Conservation (phyloP, 53 echinoderm and acorn worm genomes). For the Holothuria leucospilota region DNA sequence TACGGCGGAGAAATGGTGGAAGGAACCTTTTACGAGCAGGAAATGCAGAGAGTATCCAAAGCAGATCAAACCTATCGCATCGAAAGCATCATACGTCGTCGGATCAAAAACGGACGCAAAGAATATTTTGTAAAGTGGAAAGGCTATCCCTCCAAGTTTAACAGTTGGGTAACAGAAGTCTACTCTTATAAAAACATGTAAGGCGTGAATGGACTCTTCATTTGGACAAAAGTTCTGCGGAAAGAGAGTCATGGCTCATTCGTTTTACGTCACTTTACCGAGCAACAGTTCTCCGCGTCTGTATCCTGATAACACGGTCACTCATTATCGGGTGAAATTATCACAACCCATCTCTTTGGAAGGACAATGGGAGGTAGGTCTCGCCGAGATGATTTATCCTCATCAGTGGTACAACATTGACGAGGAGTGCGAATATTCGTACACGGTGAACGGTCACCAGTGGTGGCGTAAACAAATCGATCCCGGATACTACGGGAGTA, state of each 20-base stretch:
- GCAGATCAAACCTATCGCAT: conserved; percentile 32
- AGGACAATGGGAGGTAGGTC: conserved; percentile 7
- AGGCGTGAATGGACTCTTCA: not conserved
- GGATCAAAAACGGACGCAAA: not conserved
- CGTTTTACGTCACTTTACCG: conserved; percentile 51
- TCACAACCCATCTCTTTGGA: not conserved
- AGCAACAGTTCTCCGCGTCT: conserved; percentile 33
- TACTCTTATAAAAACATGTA: conserved; percentile 8
- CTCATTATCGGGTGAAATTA: conserved; percentile 27
- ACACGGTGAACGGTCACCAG: not conserved
- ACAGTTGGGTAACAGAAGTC: not conserved
- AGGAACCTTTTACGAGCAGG: conserved; percentile 32
- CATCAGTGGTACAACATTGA: too few relatives aligned
- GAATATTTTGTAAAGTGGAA: conserved; percentile 44
- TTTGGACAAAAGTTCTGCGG: too few relatives aligned
- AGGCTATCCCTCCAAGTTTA: not conserved
- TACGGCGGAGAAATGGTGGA: conserved; percentile 1
- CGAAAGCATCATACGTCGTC: conserved; percentile 23
- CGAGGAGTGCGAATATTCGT: too few relatives aligned
- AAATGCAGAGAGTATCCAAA: conserved; percentile 37
- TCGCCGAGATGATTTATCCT: conserved; percentile 46
- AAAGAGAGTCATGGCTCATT: not conserved
- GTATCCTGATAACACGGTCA: conserved; percentile 49
- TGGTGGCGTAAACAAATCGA: not conserved
- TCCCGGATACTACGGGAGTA: conserved; percentile 13